These are phyloP conservation scores for Acanthosoma haemorrhoidale DNA, from an alignment of 2,888 invertebrate genomes.

Conservation along the genomic window DNA sequence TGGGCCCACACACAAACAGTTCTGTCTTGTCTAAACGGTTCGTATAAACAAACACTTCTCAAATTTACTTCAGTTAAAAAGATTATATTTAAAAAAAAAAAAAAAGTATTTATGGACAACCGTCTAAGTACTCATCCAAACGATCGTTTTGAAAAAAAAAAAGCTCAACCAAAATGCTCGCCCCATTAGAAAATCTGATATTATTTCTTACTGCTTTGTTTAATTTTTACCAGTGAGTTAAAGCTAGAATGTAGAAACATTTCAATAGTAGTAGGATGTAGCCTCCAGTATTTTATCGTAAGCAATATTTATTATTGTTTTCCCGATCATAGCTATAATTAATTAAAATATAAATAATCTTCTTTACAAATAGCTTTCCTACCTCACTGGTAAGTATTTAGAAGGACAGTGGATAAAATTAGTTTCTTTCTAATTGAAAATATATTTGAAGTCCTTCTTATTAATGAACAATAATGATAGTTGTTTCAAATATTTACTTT, in stretches of 20 bases:
- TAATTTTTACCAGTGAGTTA: background rate
- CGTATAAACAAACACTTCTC: constrained; percentile 29
- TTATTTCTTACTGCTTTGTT: background rate
- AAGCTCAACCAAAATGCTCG: background rate
- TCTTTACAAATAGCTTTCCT: background rate
- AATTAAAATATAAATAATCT: background rate
- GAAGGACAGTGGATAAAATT: background rate
- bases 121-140: background rate
- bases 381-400: background rate
- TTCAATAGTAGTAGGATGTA: background rate
- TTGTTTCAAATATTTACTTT: no score
- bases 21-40: constrained; percentile 19
- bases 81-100: background rate
- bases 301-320: no score
- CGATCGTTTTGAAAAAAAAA: background rate
- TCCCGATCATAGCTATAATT: no score
- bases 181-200: background rate
- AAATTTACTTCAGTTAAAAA: constrained; percentile 15
- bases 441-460: constrained; percentile 1
- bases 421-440: background rate
- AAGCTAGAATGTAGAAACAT: background rate
- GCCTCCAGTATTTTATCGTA: no score
- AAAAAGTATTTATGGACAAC: background rate
- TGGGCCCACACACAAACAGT: constrained; percentile 24
- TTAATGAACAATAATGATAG: no score